Evolutionary conservation across 2,888 invertebrate species (phyloP).

Genomic region (Sisyra terminalis): DNA sequence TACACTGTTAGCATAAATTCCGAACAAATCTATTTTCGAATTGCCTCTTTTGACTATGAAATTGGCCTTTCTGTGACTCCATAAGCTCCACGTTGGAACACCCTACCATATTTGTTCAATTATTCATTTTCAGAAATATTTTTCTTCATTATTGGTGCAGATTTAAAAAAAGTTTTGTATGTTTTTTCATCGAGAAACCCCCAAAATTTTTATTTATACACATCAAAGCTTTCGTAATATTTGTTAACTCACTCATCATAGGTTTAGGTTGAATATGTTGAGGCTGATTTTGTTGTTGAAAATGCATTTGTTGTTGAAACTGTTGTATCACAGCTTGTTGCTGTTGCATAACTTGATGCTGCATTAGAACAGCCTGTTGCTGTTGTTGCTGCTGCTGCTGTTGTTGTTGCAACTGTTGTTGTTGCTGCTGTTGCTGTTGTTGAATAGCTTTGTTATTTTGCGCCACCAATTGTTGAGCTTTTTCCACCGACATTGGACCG

Average conservation of each 20-base stretch:
- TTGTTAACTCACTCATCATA: conserved; percentile 31
- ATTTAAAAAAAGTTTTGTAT: neutral
- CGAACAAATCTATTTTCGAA: too few species aligned
- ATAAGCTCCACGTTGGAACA: too few species aligned
- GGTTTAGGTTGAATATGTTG: conserved; percentile 37
- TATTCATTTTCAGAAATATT: too few species aligned
- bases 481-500: conserved; percentile 35
- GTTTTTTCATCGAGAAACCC: neutral
- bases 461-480: conserved; percentile 33
- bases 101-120: too few species aligned
- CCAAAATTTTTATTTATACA: neutral
- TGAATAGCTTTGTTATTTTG: conserved; percentile 24
- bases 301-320: conserved; percentile 17
- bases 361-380: conserved; percentile 19
- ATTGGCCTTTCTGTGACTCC: too few species aligned
- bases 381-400: conserved; percentile 31
- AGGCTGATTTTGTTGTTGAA: conserved; percentile 25
- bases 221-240: neutral
- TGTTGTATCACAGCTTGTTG: conserved; percentile 20
- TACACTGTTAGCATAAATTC: too few species aligned
- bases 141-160: too few species aligned
- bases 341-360: conserved; percentile 19
- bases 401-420: conserved; percentile 31
- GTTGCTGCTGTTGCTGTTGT: conserved; percentile 31
- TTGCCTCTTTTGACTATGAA: too few species aligned